phyloP scores from a whole-genome alignment of 2,888 invertebrate species.

The Netelia inedita region DNA sequence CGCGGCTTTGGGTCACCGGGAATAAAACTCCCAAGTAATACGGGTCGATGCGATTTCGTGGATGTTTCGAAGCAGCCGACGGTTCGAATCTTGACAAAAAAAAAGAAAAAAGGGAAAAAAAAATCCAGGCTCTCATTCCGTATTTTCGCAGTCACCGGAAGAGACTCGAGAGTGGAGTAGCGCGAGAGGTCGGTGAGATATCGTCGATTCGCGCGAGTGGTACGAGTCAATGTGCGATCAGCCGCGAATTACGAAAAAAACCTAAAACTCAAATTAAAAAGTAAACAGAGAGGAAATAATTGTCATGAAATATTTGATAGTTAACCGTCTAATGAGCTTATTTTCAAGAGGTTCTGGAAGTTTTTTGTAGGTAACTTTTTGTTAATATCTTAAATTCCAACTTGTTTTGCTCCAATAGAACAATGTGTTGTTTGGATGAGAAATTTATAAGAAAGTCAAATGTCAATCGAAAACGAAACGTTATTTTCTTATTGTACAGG shows the following conservation, averaged over 20 bases:
- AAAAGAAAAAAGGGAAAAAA: not conserved
- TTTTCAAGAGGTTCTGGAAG: no score
- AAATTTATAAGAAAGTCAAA: no score
- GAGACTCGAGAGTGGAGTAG: not conserved
- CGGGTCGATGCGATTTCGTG: constrained; percentile 3
- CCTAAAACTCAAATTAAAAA: not conserved
- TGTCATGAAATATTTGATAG: not conserved
- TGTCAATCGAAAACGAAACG: no score
- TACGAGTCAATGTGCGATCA: constrained; percentile 47
- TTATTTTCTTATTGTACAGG: no score
- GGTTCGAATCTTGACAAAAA: not conserved
- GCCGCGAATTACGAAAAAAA: constrained; percentile 10
- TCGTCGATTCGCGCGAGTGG: constrained; percentile 49
- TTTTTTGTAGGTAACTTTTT: no score
- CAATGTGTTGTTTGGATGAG: no score
- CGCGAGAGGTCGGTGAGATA: not conserved
- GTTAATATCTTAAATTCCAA: no score
- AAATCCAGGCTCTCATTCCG: not conserved
- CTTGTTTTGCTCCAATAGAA: no score
- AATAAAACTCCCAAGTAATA: constrained; percentile 2
- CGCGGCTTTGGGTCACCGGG: not conserved
- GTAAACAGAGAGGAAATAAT: not conserved
- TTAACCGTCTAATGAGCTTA: not conserved
- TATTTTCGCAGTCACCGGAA: not conserved
- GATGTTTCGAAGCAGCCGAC: not conserved